Base-by-base conservation (phyloP, 2,113 vertebrate genomes). In the Hippocampus guttulatus region DNA sequence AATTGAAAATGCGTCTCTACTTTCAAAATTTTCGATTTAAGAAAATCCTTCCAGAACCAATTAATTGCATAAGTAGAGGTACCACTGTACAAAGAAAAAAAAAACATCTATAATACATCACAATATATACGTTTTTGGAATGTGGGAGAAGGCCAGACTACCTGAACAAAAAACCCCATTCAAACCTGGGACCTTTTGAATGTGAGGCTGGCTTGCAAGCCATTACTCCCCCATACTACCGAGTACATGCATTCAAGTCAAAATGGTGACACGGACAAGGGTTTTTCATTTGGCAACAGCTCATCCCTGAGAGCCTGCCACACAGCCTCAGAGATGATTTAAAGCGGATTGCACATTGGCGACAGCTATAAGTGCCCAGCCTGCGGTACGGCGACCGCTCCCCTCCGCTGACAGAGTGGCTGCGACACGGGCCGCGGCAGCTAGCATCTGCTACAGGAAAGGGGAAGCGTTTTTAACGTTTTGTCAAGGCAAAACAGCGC, bases 401-500 rank as follows among this genome's bases (percentile, higher is more conserved):
- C 73, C 40, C 67, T 23, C 14, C 49, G 82, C 79, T 81, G 82
- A 86, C 85, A 74, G 85, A 87, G 68, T 71, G 75, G 74, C 49
- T 72, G 68, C 78, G 87, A 86, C 75, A 77, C 67, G 49, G 84
- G 77, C 64, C 62, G 75, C 83, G 88, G 83, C 79, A 62, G 82
- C 77, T 30, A 84, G 81, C 80, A 85, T 90, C 89, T 88, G 90
- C 88, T 83, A 82, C 84, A 84, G 85, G 85, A 86, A 88, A 61
- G 14, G 43, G 81, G 80, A 23, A 82, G 85, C 84, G 81, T 86
- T 81, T 89, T 91, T 90, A 91, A 86, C 64, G 43, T 81, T 87
- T 88, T 86, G 85, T 90, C 84, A 88, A 89, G 88, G 90, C 33
- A 87, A 86, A 89, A 89, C 88, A 84, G 90, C 90, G 27, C 90